Conservation (phyloP, 2,888 invertebrate species). For the Chesias legatella region DNA sequence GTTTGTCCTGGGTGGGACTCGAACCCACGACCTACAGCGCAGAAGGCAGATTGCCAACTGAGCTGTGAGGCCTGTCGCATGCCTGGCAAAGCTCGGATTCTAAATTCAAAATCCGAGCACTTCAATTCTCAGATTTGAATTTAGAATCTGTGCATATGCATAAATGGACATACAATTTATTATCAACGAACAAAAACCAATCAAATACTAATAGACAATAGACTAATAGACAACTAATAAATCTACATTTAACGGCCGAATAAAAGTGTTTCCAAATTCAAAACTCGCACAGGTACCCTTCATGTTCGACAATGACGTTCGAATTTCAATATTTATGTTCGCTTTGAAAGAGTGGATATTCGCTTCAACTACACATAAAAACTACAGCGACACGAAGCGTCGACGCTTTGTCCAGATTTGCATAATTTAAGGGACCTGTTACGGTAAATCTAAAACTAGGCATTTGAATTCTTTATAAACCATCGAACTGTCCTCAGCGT, state of each 20-base stretch:
- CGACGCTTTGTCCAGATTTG: constrained; percentile 63
- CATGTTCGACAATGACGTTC: constrained; percentile 12
- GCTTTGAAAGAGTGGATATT: constrained; percentile 4
- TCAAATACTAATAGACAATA: no score
- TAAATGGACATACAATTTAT: no score
- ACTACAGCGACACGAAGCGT: constrained; percentile 56
- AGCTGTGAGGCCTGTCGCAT: no score
- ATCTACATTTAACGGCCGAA: constrained; percentile 10
- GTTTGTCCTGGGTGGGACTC: no score
- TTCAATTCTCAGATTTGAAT: no score
- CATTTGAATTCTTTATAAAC: constrained; percentile 68
- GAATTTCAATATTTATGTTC: constrained; percentile 3
- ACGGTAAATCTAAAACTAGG: constrained; percentile 53
- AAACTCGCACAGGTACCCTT: constrained; percentile 8
- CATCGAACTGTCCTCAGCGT: constrained; percentile 42
- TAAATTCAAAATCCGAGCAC: no score
- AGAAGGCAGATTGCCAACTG: no score
- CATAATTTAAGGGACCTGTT: constrained; percentile 71
- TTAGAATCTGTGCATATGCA: no score
- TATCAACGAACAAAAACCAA: no score
- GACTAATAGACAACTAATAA: no score
- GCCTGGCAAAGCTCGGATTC: no score
- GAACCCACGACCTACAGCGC: no score
- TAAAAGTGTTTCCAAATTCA: constrained; percentile 8
- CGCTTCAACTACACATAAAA: constrained; percentile 35